Conservation (phyloP, 2,797 vertebrate species). For the Zalophus californianus region DNA sequence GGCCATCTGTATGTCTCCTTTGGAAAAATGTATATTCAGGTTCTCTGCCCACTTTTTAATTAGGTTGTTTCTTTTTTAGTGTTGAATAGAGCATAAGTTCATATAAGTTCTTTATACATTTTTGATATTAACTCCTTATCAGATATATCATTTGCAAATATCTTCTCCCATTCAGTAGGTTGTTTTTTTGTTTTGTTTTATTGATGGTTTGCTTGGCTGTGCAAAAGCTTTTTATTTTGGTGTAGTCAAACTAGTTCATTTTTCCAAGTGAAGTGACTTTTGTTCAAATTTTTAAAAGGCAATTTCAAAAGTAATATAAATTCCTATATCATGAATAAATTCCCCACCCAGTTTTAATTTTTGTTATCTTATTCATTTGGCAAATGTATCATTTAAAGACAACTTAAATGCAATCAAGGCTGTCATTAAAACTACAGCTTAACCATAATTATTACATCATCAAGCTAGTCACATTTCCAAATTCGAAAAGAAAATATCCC, state of each 20-base stretch:
- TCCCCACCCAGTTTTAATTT: background rate
- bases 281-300: background rate
- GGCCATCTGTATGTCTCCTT: background rate
- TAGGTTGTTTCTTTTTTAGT: background rate
- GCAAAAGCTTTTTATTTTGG: background rate
- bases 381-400: conserved; percentile 6
- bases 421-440: background rate
- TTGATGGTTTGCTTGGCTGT: background rate
- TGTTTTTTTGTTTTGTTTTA: background rate
- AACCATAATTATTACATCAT: background rate
- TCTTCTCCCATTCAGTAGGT: background rate
- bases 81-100: background rate
- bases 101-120: background rate
- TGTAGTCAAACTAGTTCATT: background rate
- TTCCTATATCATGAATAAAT: conserved; percentile 1
- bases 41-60: background rate
- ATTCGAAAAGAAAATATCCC: background rate
- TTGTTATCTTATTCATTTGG: conserved; percentile 3
- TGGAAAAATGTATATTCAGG: background rate
- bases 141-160: background rate
- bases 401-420: conserved; percentile 6
- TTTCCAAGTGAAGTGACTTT: background rate
- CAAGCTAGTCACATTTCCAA: conserved; percentile 36
- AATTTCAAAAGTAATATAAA: conserved; percentile 29
- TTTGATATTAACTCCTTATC: background rate